A percentile compares a stretch with the other conserved stretches of the same genome.
Conservation (phyloP, 2,888 invertebrate species). For the Drosophila kokeensis region DNA sequence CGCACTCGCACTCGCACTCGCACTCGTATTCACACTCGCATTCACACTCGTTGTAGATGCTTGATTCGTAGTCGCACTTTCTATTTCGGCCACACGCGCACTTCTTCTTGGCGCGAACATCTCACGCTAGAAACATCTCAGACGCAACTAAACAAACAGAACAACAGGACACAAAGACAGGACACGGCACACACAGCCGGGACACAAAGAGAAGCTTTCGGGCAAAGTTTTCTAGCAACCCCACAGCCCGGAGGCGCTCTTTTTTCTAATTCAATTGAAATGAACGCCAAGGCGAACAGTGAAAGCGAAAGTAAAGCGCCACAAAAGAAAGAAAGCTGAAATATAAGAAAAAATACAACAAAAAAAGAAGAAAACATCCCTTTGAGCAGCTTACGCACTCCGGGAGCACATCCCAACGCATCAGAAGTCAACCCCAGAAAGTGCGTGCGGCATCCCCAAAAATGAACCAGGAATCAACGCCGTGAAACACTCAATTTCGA, state of each 20-base stretch:
- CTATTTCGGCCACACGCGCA: slow-evolving; percentile 72
- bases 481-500: slow-evolving; percentile 34
- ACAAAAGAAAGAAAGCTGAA: not conserved
- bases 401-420: slow-evolving; percentile 34
- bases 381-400: slow-evolving; percentile 47
- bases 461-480: slow-evolving; percentile 20
- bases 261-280: slow-evolving; percentile 66
- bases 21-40: slow-evolving; percentile 7
- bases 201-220: slow-evolving; percentile 61
- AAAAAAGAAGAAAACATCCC: slow-evolving; percentile 58
- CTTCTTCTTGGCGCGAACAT: slow-evolving; percentile 79
- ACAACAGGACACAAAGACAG: not conserved
- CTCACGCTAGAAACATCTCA: slow-evolving; percentile 83
- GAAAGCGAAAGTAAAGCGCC: slow-evolving; percentile 56
- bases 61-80: slow-evolving; percentile 48
- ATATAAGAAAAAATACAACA: not conserved
- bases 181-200: not conserved
- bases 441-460: slow-evolving; percentile 41
- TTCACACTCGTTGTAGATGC: slow-evolving; percentile 24
- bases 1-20: slow-evolving; percentile 24
- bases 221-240: slow-evolving; percentile 18
- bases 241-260: slow-evolving; percentile 38
- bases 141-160: slow-evolving; percentile 76
- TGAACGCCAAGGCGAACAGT: slow-evolving; percentile 53
- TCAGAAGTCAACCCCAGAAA: slow-evolving; percentile 63